Evolutionary conservation across 2,113 vertebrate genomes (phyloP).

Genomic region (Lethenteron reissneri): DNA sequence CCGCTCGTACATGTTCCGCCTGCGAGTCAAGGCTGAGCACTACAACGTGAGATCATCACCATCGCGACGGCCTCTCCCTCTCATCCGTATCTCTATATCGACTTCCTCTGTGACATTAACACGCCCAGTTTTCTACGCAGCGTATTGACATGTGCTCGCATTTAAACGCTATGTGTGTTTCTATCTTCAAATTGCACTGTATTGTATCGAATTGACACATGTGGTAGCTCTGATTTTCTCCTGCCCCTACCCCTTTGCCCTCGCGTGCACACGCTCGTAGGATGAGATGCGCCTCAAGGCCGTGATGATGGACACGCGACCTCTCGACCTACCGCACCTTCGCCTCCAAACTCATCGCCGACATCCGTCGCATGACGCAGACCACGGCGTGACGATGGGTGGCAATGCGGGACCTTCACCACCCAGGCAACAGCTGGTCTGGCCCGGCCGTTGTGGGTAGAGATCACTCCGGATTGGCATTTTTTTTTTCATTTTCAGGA

Average conservation of each 20-base stretch:
- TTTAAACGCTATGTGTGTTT: background rate
- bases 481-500: conserved; percentile 26
- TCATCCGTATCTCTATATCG: conserved; percentile 2
- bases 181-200: background rate
- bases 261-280: conserved; percentile 22
- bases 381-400: conserved; percentile 14
- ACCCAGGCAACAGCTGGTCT: conserved; percentile 9
- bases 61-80: background rate
- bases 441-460: conserved; percentile 20
- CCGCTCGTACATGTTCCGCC: conserved; percentile 50
- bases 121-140: background rate
- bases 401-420: conserved; percentile 8
- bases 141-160: background rate
- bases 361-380: conserved; percentile 40
- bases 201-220: conserved; percentile 8
- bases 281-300: conserved; percentile 88
- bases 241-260: conserved; percentile 7
- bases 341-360: conserved; percentile 49
- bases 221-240: background rate
- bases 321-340: conserved; percentile 70
- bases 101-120: conserved; percentile 5
- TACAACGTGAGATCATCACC: conserved; percentile 55
- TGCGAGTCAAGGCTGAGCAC: conserved; percentile 71
- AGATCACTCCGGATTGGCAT: conserved; percentile 19
- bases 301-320: conserved; percentile 57